Conservation (phyloP, 1,140 invertebrate species). For the Solenopsis fugax region DNA sequence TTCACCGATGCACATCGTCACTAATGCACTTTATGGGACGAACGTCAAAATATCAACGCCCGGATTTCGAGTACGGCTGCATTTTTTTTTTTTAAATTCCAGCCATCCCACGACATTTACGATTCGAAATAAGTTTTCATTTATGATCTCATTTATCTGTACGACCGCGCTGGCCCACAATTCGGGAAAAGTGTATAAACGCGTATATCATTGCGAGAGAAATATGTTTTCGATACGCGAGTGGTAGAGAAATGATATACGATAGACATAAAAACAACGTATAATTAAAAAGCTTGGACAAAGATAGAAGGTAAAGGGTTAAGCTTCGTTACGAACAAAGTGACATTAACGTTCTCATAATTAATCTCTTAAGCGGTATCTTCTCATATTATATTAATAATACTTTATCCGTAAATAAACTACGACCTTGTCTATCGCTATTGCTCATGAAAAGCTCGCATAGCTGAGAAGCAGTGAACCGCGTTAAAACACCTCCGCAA, state of each 20-base stretch:
- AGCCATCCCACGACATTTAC: constrained; percentile 24
- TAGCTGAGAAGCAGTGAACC: constrained; percentile 45
- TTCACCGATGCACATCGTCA: constrained; percentile 46
- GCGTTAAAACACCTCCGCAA: constrained; percentile 56
- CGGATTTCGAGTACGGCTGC: constrained; percentile 42
- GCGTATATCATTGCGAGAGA: neutral
- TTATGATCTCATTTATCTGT: constrained; percentile 31
- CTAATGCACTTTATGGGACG: constrained; percentile 56
- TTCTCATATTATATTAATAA: neutral
- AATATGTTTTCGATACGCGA: constrained; percentile 16
- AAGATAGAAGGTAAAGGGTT: neutral
- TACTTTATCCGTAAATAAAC: constrained; percentile 33
- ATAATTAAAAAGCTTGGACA: constrained; percentile 9
- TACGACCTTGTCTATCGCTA: neutral
- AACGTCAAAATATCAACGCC: constrained; percentile 61
- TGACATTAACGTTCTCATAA: constrained; percentile 15
- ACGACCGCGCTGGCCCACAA: constrained; percentile 15
- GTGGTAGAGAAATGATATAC: neutral
- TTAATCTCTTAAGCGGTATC: neutral
- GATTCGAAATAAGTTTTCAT: constrained; percentile 48
- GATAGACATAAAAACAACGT: neutral
- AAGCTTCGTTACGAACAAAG: neutral
- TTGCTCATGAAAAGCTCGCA: constrained; percentile 45
- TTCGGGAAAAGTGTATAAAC: constrained; percentile 7
- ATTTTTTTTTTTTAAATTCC: constrained; percentile 39